These are phyloP conservation scores for Megalops cyprinoides DNA, from an alignment of 2,797 vertebrate species.

Conservation along the genomic window DNA sequence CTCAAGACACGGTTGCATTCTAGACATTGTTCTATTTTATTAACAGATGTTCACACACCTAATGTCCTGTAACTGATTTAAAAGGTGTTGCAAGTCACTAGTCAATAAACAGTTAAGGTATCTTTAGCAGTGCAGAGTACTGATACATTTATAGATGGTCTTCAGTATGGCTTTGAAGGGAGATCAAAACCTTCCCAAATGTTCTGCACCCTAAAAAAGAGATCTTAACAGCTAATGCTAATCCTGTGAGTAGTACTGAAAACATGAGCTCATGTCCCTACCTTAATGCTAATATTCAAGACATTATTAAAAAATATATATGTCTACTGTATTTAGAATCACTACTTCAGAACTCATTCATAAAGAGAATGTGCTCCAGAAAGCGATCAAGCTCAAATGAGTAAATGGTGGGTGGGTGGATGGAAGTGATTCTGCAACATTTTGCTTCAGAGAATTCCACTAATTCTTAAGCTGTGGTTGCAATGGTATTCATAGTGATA, in stretches of 20 bases:
- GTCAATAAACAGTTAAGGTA: too few species aligned
- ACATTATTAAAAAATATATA: not conserved
- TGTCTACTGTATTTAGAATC: not conserved
- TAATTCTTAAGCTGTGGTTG: not conserved
- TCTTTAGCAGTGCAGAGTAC: too few species aligned
- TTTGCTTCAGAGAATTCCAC: not conserved
- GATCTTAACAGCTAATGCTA: too few species aligned
- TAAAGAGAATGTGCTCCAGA: not conserved
- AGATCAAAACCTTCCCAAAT: not conserved
- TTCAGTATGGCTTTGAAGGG: not conserved
- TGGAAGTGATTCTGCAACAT: not conserved
- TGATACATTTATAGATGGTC: not conserved
- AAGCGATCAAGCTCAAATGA: not conserved
- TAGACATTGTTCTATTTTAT: too few species aligned
- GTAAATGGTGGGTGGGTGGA: not conserved
- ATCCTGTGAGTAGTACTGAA: not conserved
- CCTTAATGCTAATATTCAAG: not conserved
- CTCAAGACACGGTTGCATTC: too few species aligned
- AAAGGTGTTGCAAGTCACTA: too few species aligned
- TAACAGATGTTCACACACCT: too few species aligned
- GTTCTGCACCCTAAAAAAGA: not conserved
- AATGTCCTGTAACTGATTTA: too few species aligned
- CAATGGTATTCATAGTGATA: not conserved
- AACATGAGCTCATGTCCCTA: not conserved
- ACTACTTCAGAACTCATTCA: not conserved